A percentile compares a stretch with the other conserved stretches of the same genome.
Conservation (phyloP, 2,113 vertebrate genomes). For the Apteryx owenii region DNA sequence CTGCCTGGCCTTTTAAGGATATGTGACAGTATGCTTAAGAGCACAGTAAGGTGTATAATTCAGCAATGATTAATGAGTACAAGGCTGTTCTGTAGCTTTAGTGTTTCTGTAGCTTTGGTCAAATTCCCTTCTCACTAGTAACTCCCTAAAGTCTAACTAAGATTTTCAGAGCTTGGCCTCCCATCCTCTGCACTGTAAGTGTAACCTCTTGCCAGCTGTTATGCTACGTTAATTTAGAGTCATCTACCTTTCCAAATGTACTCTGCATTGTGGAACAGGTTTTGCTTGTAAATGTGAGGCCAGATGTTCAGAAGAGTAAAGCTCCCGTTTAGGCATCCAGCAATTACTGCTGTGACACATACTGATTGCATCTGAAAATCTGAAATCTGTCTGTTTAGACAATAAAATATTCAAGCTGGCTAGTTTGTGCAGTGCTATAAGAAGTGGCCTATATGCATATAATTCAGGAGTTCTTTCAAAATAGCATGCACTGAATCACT, state of each 20-base stretch:
- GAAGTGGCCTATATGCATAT: background rate
- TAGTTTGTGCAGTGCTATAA: background rate
- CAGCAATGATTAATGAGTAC: slow-evolving; percentile 39
- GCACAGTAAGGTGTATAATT: slow-evolving; percentile 43
- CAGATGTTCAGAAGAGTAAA: slow-evolving; percentile 48
- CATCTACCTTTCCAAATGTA: slow-evolving; percentile 27
- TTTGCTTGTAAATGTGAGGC: slow-evolving; percentile 18
- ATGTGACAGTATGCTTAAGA: slow-evolving; percentile 51
- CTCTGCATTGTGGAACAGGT: slow-evolving; percentile 27
- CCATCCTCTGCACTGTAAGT: background rate
- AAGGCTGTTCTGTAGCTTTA: background rate
- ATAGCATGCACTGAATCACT: background rate
- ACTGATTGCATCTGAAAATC: background rate
- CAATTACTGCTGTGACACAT: slow-evolving; percentile 22
- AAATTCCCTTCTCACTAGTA: background rate
- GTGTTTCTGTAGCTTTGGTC: background rate
- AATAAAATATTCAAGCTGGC: background rate
- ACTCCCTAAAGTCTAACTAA: background rate
- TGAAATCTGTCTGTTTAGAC: background rate
- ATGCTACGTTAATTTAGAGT: background rate
- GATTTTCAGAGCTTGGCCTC: slow-evolving; percentile 23
- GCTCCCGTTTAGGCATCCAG: slow-evolving; percentile 36
- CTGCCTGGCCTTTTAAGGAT: slow-evolving; percentile 69
- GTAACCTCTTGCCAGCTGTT: slow-evolving; percentile 7
- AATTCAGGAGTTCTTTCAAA: background rate